Evolutionary conservation across 2,797 vertebrate species (phyloP), one percentile per base, ranked within the genome.

Genomic region (Florisuga fusca): DNA sequence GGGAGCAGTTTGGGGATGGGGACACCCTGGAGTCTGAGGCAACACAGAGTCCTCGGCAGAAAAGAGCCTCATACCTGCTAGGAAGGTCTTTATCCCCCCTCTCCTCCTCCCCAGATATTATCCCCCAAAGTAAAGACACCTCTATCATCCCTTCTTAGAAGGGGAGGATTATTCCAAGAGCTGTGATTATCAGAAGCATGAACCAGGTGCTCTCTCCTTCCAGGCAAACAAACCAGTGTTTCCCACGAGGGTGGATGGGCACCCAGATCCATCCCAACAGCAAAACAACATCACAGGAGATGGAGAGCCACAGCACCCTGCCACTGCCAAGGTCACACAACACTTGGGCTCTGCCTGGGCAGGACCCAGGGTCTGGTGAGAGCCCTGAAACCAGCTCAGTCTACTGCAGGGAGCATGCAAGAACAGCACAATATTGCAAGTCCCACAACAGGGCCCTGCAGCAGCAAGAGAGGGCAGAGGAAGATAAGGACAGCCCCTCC

Each of bases 331-430:
- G 5, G 69, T 36, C 55, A 51, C 0, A 0, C 76, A 71, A 23
- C 4, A 25, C 59, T 15, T 13, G 63, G 34, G 46, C 59, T 71
- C 15, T 23, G 53, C 67, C 12, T 1, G 5, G 25, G 23, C 6
- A 34, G 45, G 51, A 59, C 4, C 12, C 46, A 12, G 1, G 8
- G 7, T 4, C 29, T 55, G 67, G 6, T 8, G 11, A 0, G 1
- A 75, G 59, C 33, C 50, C 83, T 2, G 4, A 76, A 58, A 34
- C 10, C 18, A 25, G 26, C 50, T 6, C 85, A 51, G 43, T 54
- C n/a, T 0, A 0, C 21, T 12, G 57, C 14, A 31, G 23, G 0
- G 4, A 43, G 66, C 53, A 0, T 2, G 8, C 68, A 48, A 29
- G 63, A 58, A 16, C 57, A 71, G 25, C 54, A 7, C 38, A 41